Evolutionary conservation across 2,888 invertebrate species (phyloP).

Genomic region (Eupithecia centaureata): DNA sequence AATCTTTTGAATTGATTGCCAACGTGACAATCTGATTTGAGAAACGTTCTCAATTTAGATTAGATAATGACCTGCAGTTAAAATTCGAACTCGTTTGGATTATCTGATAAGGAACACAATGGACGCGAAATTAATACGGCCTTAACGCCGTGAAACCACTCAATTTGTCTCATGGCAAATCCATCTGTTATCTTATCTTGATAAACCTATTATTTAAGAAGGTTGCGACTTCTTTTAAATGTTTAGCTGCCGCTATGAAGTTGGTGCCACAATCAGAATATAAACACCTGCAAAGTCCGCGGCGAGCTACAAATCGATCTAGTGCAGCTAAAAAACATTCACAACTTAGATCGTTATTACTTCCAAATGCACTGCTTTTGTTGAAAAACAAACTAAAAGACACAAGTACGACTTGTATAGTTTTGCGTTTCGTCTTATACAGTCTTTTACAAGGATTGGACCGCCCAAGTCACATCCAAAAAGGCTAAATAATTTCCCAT

Average conservation of each 20-base stretch:
- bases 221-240: not conserved
- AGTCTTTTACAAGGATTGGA: not conserved
- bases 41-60: not conserved
- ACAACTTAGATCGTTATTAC: no score
- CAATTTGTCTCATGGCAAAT: not conserved
- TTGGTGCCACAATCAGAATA: not conserved
- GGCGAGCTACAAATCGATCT: no score
- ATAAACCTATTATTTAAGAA: not conserved
- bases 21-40: no score
- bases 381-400: not conserved
- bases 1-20: no score
- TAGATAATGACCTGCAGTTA: not conserved
- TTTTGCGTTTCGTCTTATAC: not conserved
- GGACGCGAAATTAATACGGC: no score
- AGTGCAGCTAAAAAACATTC: no score
- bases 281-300: not conserved
- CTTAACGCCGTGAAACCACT: not conserved
- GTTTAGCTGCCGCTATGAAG: not conserved
- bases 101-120: constrained; percentile 10
- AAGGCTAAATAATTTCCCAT: not conserved
- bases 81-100: constrained; percentile 8
- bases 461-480: not conserved
- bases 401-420: not conserved
- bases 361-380: no score
- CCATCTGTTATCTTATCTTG: not conserved